These are phyloP conservation scores for Saccostrea glomerata DNA, from an alignment of 1,140 invertebrate genomes.

Conservation along the genomic window DNA sequence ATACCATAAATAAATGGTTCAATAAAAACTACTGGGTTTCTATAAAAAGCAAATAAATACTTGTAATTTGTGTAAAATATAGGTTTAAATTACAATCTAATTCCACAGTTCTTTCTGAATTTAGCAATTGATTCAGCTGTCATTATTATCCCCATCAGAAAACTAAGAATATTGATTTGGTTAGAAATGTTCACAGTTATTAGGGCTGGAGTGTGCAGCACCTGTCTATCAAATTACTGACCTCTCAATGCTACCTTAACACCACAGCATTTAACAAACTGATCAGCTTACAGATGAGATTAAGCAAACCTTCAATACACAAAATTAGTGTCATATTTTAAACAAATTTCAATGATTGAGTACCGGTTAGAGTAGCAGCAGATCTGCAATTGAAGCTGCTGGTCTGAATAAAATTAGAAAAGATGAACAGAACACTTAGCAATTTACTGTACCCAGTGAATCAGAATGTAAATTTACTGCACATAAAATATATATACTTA, in stretches of 20 bases:
- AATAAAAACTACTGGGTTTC: not conserved
- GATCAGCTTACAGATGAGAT: not conserved
- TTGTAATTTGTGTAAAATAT: conserved; percentile 10
- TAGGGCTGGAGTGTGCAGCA: not conserved
- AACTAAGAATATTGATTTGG: not conserved
- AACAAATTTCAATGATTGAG: not conserved
- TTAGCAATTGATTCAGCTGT: not conserved
- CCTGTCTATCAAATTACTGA: conserved; percentile 9
- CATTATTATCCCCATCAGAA: not conserved
- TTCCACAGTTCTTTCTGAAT: not conserved
- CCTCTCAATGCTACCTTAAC: not conserved
- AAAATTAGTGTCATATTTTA: not conserved
- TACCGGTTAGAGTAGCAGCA: not conserved
- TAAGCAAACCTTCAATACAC: not conserved
- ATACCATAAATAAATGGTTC: too few species aligned
- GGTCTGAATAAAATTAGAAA: too few species aligned
- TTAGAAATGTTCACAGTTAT: not conserved
- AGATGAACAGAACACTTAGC: too few species aligned
- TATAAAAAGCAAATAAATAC: not conserved
- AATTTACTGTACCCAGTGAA: too few species aligned
- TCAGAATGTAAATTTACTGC: too few species aligned
- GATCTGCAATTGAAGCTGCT: too few species aligned
- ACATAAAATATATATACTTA: too few species aligned
- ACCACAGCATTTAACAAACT: not conserved
- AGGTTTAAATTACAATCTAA: not conserved